phyloP scores from a whole-genome alignment of 2,888 invertebrate genomes.

The Drosophila melanocephala region DNA sequence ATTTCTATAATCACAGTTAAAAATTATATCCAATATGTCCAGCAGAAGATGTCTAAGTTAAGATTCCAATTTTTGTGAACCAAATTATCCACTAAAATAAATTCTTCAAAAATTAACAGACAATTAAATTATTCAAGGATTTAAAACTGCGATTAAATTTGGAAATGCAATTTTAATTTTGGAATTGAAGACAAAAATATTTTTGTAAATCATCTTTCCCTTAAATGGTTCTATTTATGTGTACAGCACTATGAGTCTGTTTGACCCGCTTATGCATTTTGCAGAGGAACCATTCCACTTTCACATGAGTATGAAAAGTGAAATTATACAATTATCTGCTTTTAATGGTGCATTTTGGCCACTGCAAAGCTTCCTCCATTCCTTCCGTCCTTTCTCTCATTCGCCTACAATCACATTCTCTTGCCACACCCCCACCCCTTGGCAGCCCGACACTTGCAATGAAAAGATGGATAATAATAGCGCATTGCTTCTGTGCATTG shows the following conservation, averaged over 20 bases:
- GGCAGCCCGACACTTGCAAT: neutral
- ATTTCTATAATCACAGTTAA: fast-evolving
- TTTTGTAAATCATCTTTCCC: neutral
- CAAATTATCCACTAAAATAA: neutral
- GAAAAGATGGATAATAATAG: constrained; percentile 50
- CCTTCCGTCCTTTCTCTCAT: neutral
- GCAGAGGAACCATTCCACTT: constrained; percentile 15
- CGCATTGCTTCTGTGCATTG: constrained; percentile 64
- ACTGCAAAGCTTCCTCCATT: constrained; percentile 8
- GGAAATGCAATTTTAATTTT: neutral
- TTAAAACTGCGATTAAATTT: neutral
- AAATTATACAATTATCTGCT: constrained; percentile 61
- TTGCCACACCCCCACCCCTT: neutral
- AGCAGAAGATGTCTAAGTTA: too few relatives aligned
- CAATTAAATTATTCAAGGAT: neutral
- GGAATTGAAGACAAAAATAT: neutral
- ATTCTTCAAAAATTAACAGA: neutral
- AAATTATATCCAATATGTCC: neutral
- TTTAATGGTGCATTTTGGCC: constrained; percentile 62
- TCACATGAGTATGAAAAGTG: constrained; percentile 45
- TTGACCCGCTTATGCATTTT: neutral
- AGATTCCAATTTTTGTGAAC: neutral
- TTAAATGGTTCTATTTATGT: neutral
- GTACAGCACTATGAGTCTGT: neutral
- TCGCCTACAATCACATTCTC: constrained; percentile 2